Evolutionary conservation across 2,888 invertebrate species (phyloP), one percentile per base, ranked within the genome.

Genomic region (Gnatocerus cornutus): DNA sequence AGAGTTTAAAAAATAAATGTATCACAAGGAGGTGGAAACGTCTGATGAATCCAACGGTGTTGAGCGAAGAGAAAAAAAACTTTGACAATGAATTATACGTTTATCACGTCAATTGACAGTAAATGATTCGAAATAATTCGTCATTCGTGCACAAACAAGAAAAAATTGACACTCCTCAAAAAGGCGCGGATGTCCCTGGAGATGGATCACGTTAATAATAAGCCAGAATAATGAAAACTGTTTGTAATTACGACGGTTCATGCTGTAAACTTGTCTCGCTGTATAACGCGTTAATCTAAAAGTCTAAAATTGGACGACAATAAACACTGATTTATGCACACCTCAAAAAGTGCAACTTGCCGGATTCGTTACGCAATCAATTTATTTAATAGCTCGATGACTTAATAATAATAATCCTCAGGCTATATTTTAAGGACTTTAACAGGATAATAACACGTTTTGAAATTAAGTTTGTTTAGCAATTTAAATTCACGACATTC

Each of bases 351-450:
- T 41, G 64, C 55, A 58, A 29, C 45, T 59, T 10, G 53, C 33
- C 12, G 2, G 50, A 29, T 62, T 41, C 39, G 45, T 67, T 69
- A 69, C 39, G 58, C 64, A 58, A 69, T 68, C 68, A 62, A 55
- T 62, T 58, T 45, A 48, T 33, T 67, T 69, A 69, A 63, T 69
- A 64, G 64, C 53, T 33, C 48, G 63, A 64, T 52, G 69, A 63
- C 63, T 69, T 64, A 69, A 69, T 64, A 55, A 52, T 29, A 52
- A 63, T 64, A 58, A 64, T 69, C 63, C 58, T 45, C 21, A 29
- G 53, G 64, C 58, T 39, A 37, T 48, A 39, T 68, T 68, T 68
- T 68, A 50, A 56, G 48, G 50, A 55, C 39, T 62, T 55, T 53
- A 67, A 67, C 67, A 67, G 41, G 67, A 59, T 59, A 52, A 66